Base-by-base conservation (phyloP, 2,888 invertebrate genomes). In the Eilema caniola region DNA sequence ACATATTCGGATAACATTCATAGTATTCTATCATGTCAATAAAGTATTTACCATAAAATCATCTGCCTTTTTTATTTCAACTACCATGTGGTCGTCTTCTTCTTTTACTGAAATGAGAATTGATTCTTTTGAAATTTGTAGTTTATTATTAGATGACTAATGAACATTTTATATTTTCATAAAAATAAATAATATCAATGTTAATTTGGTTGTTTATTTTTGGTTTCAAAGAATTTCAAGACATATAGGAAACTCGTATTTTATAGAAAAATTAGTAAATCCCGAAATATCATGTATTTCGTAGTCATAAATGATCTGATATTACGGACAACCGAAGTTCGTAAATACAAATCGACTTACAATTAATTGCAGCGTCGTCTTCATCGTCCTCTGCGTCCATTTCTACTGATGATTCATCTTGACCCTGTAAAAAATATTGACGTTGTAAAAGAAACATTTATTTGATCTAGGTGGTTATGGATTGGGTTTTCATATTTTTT, bases 41-140 rank as follows among this genome's bases (percentile, higher is more conserved):
- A 10, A 20, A 25, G 70, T 65, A 83, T 88, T 85, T 86, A 95
- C 95, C 88, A 94, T 85, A 74, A 90, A 95, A 56, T 90, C 89
- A 71, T 86, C 84, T 23, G 92, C 80, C 83, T 95, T 94, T 75
- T 93, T 94, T 68, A 95, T 92, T 88, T 95, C 93, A 25, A 95
- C 91, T 14, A 95, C 86, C 93, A 95, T 93, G 61, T 94, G 90
- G 68, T 88, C 94, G 20, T 87, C 90, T 74, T 90, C 90, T 81
- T 94, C 93, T 88, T 92, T 94, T 4, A 94, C 95, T 95, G 88
- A 67, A 91, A 89, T 41, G n/a, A n/a, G 28, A 41, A n/a, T n/a
- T 1, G 1, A 14, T 12, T 37, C 11, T 37, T 37, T 3, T 12
- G 37, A 11, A 12, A 37, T 37, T 37, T 12, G 12, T 37, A 37